Evolutionary conservation across 2,113 vertebrate species (phyloP), one percentile per base, ranked within the genome.

Genomic region (Marmota monax): DNA sequence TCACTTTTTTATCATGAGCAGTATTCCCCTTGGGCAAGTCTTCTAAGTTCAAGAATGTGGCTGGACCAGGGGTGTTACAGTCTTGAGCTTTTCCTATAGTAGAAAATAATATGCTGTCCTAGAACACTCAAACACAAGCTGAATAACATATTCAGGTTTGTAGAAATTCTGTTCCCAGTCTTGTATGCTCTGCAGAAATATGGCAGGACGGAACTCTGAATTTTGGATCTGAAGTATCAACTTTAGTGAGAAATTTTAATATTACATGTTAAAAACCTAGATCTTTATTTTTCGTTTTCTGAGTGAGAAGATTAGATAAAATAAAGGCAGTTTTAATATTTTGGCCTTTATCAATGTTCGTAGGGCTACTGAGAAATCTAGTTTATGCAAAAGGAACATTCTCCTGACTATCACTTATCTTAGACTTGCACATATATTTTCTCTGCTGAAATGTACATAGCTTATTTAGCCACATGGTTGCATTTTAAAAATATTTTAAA

Each of bases 281-380:
- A 78, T 79, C 27, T 88, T 91, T 84, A 63, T 72, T 91, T 94
- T 85, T 23, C 5, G 23, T 74, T 97, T 78, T 78, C 39, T 61
- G 69, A 92, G 34, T 34, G 74, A 84, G 29, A 94, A 72, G 32
- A 86, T 76, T 67, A 56, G 45, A 69, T 88, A 82, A 94, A 37
- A 61, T 63, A 67, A 84, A 97, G 90, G 37, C 8, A 79, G 4
- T 79, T 79, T 97, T 96, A 93, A 34, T 29, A 74, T 16, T 4
- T 86, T 87, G 96, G 53, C 42, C 13, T 74, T 95, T 89, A 85
- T 69, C 22, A 78, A 27, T 92, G 8, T 79, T 84, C 80, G 42
- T 48, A 51, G 11, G 53, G 65, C 22, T 61, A 1, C 42, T 56
- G 58, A 94, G 63, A 82, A 34, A 51, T 39, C 5, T 51, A 14